phyloP scores from a whole-genome alignment of 2,113 vertebrate genomes.

The Tichodroma muraria region DNA sequence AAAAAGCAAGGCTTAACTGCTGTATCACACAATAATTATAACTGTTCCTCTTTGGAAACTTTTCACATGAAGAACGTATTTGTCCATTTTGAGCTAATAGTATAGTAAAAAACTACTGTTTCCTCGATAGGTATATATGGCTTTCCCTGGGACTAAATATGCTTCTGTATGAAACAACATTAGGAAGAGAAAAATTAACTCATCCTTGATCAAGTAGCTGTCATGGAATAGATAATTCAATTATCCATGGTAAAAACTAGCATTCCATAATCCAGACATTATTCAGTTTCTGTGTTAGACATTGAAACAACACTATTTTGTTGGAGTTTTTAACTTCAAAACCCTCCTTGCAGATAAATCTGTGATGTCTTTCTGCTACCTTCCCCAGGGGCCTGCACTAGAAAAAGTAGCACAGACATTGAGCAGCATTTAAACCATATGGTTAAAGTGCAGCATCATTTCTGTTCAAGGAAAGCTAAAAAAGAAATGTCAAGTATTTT shows the following conservation, averaged over 20 bases:
- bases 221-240: not conserved
- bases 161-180: not conserved
- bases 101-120: not conserved
- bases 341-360: not conserved
- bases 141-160: not conserved
- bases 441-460: not conserved
- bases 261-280: not conserved
- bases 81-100: not conserved
- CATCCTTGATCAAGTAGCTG: not conserved
- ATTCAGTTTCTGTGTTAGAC: not conserved
- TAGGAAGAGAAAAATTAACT: not conserved
- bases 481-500: not conserved
- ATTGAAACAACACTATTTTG: not conserved
- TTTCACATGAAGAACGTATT: not conserved
- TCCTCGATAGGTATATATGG: not conserved
- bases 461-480: not conserved
- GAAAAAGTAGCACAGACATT: not conserved
- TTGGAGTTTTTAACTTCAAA: not conserved
- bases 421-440: not conserved
- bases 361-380: not conserved
- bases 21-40: not conserved
- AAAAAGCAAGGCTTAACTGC: not conserved
- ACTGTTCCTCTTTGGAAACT: not conserved
- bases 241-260: not conserved
- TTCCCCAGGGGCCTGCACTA: not conserved